Evolutionary conservation across 2,797 vertebrate species (phyloP).

Genomic region (Limosa lapponica): DNA sequence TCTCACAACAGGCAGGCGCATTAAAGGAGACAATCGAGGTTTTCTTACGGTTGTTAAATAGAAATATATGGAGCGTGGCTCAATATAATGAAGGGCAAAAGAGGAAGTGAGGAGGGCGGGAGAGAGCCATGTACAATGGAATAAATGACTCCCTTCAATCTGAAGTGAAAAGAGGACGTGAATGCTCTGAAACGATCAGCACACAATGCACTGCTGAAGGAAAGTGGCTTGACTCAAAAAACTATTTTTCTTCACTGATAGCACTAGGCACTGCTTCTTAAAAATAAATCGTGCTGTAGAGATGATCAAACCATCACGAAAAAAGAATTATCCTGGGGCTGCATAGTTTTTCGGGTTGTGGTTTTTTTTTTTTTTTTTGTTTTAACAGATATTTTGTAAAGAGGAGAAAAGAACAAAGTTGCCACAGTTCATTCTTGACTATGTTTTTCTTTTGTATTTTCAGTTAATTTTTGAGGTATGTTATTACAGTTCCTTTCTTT

Average conservation of each 20-base stretch:
- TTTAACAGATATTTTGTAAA: background rate
- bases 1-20: background rate
- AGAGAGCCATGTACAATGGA: background rate
- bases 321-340: background rate
- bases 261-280: background rate
- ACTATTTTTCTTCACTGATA: background rate
- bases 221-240: background rate
- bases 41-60: background rate
- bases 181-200: background rate
- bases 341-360: background rate
- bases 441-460: background rate
- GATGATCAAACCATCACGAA: background rate
- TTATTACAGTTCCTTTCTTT: background rate
- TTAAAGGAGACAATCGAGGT: background rate
- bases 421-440: background rate
- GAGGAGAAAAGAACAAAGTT: background rate
- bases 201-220: background rate
- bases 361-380: background rate
- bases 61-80: background rate
- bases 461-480: background rate
- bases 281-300: background rate
- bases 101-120: background rate
- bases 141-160: background rate
- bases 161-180: background rate
- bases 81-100: conserved; percentile 25